Percentiles rank a stretch among this genome's conserved stretches.
phyloP scores from a whole-genome alignment of 2,113 vertebrate genomes.

The Sphaerodactylus townsendi region DNA sequence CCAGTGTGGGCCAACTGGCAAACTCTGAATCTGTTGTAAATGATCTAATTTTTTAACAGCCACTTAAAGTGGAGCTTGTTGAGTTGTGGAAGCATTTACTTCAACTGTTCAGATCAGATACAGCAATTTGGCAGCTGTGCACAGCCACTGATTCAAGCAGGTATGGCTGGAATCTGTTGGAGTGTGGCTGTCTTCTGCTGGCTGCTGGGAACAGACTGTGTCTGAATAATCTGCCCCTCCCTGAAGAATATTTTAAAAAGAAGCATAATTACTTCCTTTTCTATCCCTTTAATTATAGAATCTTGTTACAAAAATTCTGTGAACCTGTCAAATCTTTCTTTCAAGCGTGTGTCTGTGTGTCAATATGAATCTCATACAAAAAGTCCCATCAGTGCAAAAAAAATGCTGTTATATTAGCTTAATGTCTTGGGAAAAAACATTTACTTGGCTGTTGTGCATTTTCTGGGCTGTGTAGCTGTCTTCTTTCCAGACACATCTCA shows the following conservation, averaged over 20 bases:
- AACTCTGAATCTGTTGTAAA: background rate
- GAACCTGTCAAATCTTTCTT: background rate
- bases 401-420: background rate
- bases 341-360: no score
- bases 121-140: background rate
- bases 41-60: background rate
- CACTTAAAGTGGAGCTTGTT: background rate
- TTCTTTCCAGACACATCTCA: no score
- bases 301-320: background rate
- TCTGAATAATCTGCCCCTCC: background rate
- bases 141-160: background rate
- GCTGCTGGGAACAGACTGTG: background rate
- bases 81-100: background rate
- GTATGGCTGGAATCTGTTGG: background rate
- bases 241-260: background rate
- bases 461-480: no score
- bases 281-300: background rate
- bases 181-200: background rate
- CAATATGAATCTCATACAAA: background rate
- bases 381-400: background rate
- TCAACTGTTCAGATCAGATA: background rate
- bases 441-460: no score
- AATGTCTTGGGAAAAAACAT: background rate
- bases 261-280: background rate
- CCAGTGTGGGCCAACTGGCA: no score